These are phyloP conservation scores for Thecocarcelia acutangulata DNA, from an alignment of 2,888 invertebrate genomes.

Conservation along the genomic window DNA sequence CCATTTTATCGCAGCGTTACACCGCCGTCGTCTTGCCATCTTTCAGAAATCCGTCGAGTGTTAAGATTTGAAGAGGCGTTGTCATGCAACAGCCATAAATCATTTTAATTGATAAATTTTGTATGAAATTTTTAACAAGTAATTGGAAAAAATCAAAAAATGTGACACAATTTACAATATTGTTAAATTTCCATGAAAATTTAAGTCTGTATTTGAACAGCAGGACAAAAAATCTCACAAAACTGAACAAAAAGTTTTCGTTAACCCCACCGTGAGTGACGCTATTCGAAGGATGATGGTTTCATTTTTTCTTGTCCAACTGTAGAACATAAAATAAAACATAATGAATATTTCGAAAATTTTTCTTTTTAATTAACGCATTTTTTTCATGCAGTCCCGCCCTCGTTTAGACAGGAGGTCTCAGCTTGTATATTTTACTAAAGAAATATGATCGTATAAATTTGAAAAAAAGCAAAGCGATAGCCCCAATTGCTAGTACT, in stretches of 20 bases:
- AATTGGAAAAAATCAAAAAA: constrained; percentile 24
- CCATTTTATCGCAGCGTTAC: constrained; percentile 49
- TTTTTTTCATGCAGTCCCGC: too few relatives aligned
- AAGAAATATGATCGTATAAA: too few relatives aligned
- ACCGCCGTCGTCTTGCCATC: constrained; percentile 21
- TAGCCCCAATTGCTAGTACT: too few relatives aligned
- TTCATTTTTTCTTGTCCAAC: too few relatives aligned
- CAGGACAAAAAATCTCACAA: background rate
- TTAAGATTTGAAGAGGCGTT: constrained; percentile 63
- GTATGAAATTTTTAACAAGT: constrained; percentile 42
- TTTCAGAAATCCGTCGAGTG: constrained; percentile 31
- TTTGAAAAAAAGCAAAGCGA: background rate
- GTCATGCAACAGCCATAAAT: constrained; percentile 65
- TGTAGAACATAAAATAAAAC: too few relatives aligned
- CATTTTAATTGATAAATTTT: constrained; percentile 64
- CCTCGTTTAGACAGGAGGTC: too few relatives aligned
- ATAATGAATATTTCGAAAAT: background rate
- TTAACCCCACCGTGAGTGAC: constrained; percentile 38
- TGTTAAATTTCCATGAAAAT: background rate
- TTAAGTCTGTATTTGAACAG: background rate
- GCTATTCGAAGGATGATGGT: too few relatives aligned
- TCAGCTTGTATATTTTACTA: too few relatives aligned
- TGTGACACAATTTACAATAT: constrained; percentile 19
- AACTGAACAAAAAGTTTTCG: background rate
- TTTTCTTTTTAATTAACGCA: too few relatives aligned